phyloP scores from a whole-genome alignment of 2,113 vertebrate species.

The Meleagris gallopavo region DNA sequence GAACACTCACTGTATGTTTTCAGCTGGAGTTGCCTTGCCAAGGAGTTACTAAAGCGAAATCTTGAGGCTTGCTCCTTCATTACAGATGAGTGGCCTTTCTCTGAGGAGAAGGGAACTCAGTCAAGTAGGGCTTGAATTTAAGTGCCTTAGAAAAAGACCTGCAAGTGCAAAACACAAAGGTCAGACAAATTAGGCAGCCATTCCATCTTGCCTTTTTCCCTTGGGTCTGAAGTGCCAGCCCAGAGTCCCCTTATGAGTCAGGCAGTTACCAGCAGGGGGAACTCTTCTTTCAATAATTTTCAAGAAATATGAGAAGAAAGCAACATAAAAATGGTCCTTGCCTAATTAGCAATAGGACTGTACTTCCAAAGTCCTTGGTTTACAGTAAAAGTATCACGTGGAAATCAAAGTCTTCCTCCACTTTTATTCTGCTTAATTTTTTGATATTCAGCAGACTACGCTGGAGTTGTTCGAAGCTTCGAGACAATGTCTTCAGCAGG shows the following conservation, averaged over 20 bases:
- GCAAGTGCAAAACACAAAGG: background rate
- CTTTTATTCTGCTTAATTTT: background rate
- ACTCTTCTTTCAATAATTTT: background rate
- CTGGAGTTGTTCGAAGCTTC: fast-evolving
- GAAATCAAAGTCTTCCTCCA: background rate
- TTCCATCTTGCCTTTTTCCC: background rate
- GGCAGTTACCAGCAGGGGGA: slow-evolving; percentile 46
- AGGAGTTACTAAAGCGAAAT: background rate
- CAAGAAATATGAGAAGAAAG: background rate
- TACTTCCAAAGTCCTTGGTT: background rate
- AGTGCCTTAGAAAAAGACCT: background rate
- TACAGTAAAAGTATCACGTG: background rate
- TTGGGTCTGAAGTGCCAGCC: background rate
- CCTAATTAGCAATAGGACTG: background rate
- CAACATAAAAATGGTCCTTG: background rate
- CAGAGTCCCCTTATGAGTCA: fast-evolving
- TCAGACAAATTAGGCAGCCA: fast-evolving
- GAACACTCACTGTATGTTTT: fast-evolving
- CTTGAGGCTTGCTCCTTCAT: background rate
- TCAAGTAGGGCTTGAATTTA: background rate
- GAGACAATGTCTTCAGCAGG: background rate
- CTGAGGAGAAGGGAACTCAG: background rate
- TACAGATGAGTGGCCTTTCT: background rate
- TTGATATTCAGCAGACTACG: background rate
- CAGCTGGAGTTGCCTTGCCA: background rate